Conservation (phyloP, 2,888 invertebrate genomes). For the Rhamphomyia laevipes region DNA sequence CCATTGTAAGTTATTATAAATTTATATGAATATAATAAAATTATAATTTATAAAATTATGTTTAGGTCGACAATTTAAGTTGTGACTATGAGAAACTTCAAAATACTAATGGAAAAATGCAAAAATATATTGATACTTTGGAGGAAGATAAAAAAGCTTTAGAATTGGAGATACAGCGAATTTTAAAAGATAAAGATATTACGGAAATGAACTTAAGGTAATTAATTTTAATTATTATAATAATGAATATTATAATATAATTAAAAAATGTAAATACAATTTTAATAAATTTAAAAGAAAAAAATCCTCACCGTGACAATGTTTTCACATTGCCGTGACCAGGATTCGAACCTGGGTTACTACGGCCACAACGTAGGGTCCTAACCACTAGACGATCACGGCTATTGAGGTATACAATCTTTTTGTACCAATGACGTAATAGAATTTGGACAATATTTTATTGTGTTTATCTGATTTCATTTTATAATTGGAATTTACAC, state of each 20-base stretch:
- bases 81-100: constrained; percentile 70
- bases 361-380: constrained; percentile 38
- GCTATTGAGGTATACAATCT: constrained; percentile 17
- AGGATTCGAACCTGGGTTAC: constrained; percentile 38
- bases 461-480: too few relatives aligned
- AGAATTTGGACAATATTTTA: too few relatives aligned
- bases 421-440: too few relatives aligned
- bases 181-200: constrained; percentile 62
- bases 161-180: constrained; percentile 60
- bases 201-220: constrained; percentile 55
- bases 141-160: constrained; percentile 67
- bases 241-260: not conserved
- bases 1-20: constrained; percentile 45
- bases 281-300: not conserved
- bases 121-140: constrained; percentile 60
- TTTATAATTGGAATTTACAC: too few relatives aligned
- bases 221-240: not conserved
- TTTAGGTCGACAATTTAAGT: constrained; percentile 59
- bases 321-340: constrained; percentile 30
- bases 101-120: constrained; percentile 56
- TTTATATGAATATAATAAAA: too few relatives aligned
- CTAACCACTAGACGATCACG: constrained; percentile 38
- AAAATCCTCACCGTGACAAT: constrained; percentile 9
- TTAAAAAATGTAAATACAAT: not conserved
- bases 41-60: constrained; percentile 9